Percentiles rank a stretch among this genome's conserved stretches.
Conservation (phyloP, 2,888 invertebrate species). For the Rosalia funebris region DNA sequence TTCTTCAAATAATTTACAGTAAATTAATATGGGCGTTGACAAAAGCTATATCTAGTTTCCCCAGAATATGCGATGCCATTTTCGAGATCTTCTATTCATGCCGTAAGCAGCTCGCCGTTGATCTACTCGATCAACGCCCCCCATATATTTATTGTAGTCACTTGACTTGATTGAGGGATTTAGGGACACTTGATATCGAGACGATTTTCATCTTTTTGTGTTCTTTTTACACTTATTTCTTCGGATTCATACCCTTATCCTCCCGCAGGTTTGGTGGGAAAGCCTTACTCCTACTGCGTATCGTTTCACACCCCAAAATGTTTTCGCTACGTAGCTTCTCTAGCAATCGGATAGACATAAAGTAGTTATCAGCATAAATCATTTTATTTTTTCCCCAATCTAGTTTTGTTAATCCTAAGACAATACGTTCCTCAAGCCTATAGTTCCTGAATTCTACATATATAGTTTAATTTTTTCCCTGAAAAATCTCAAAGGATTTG, state of each 20-base stretch:
- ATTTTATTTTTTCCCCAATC: slow-evolving; percentile 32
- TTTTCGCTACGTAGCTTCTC: slow-evolving; percentile 29
- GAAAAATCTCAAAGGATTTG: slow-evolving; percentile 1
- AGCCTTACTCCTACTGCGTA: too few relatives aligned
- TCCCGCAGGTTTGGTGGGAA: slow-evolving; percentile 26
- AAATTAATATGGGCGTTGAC: slow-evolving; percentile 39
- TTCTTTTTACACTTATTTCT: slow-evolving; percentile 36
- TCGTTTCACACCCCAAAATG: slow-evolving; percentile 30
- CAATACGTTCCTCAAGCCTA: slow-evolving; percentile 24
- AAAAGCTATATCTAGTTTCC: slow-evolving; percentile 43
- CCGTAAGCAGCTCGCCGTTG: slow-evolving; percentile 20
- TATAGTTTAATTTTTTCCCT: slow-evolving; percentile 35
- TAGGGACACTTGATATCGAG: slow-evolving; percentile 33
- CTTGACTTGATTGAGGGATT: slow-evolving; percentile 10
- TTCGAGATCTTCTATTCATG: slow-evolving; percentile 29
- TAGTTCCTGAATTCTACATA: slow-evolving; percentile 28
- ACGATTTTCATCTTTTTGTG: slow-evolving; percentile 36
- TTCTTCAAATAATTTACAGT: slow-evolving; percentile 24
- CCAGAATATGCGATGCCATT: slow-evolving; percentile 49
- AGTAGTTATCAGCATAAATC: slow-evolving; percentile 30
- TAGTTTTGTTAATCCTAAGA: slow-evolving; percentile 27
- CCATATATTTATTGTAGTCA: slow-evolving; percentile 31
- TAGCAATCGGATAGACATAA: slow-evolving; percentile 24
- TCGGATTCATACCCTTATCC: slow-evolving; percentile 36
- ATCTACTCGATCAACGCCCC: too few relatives aligned